These are phyloP conservation scores for Ochropleura plecta DNA, from an alignment of 2,888 invertebrate genomes.

Conservation along the genomic window DNA sequence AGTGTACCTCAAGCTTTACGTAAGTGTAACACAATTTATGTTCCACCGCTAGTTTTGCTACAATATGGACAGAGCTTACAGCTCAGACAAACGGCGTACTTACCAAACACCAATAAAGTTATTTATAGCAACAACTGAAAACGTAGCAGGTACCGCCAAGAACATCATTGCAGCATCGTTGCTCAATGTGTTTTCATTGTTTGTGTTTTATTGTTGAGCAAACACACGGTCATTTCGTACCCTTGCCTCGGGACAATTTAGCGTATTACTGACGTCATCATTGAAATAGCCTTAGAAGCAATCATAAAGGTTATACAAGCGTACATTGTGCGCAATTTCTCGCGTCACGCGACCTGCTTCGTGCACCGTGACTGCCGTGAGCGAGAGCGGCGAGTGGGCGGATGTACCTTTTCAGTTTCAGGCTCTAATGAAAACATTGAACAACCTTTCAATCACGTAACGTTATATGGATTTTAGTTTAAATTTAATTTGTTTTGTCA, in stretches of 20 bases:
- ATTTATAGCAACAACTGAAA: constrained; percentile 46
- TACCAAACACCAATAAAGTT: constrained; percentile 48
- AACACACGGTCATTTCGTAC: constrained; percentile 51
- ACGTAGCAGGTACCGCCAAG: constrained; percentile 28
- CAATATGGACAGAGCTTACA: constrained; percentile 27
- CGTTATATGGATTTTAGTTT: constrained; percentile 28
- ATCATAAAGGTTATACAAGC: constrained; percentile 60
- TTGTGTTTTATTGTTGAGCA: constrained; percentile 47
- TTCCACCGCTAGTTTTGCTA: constrained; percentile 3
- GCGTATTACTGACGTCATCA: constrained; percentile 59
- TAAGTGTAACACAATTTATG: constrained; percentile 19
- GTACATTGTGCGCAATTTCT: constrained; percentile 70
- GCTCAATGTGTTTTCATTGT: constrained; percentile 50
- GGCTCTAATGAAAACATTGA: constrained; percentile 60
- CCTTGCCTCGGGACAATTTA: constrained; percentile 45
- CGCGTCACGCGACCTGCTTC: constrained; percentile 67
- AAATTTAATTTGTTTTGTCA: constrained; percentile 27
- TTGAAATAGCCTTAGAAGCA: constrained; percentile 60
- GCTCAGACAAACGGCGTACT: constrained; percentile 31
- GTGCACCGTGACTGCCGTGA: constrained; percentile 41
- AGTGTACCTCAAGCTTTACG: constrained; percentile 24
- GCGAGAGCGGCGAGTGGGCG: constrained; percentile 50
- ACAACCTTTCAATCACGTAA: constrained; percentile 46
- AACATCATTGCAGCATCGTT: constrained; percentile 33
- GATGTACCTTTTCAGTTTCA: constrained; percentile 60